Evolutionary conservation across 2,113 vertebrate species (phyloP), one percentile per base, ranked within the genome.

Genomic region (Egretta garzetta): DNA sequence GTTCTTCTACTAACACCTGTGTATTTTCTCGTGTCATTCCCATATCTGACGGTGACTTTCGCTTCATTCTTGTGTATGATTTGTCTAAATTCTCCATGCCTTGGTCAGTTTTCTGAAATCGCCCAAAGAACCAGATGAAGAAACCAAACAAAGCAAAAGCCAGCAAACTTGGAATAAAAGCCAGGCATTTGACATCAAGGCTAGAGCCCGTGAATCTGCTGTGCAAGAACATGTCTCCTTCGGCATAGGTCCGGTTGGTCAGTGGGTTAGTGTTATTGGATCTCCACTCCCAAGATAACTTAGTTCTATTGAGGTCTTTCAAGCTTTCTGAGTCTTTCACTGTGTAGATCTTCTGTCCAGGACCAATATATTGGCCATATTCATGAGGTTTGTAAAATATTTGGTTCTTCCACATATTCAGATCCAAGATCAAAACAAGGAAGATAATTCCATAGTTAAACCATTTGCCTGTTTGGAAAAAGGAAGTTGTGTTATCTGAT

Each of bases 351-450:
- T 99, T 99, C 97, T 99, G 98, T 3, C 99, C 99, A 10, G 99
- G 99, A 35, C 99, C 99, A 0, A 99, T 99, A 35, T 99, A 99
- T 82, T 99, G 99, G 17, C 99, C 99, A 24, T 99, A 99, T 94
- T 99, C 99, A 32, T 99, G 99, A 95, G 99, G 99, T 92, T 99
- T 99, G 97, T 99, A 99, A 98, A 99, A 99, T 98, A 99, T 99
- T 98, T 99, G 99, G 96, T 99, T 99, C 98, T 99, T 99, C 99
- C 99, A 99, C 99, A 99, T 99, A 97, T 99, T 99, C 26, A 99
- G 98, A 97, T 99, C 99, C 98, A 99, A 98, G 95, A 99, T 99
- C 95, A 99, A 98, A 93, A 99, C 99, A 8, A 99, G 98, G 96
- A 99, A 99, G 98, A 99, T 99, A 97, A 99, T 99, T 37, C 99